Evolutionary conservation across 2,113 vertebrate species (phyloP).

Genomic region (Procavia capensis): DNA sequence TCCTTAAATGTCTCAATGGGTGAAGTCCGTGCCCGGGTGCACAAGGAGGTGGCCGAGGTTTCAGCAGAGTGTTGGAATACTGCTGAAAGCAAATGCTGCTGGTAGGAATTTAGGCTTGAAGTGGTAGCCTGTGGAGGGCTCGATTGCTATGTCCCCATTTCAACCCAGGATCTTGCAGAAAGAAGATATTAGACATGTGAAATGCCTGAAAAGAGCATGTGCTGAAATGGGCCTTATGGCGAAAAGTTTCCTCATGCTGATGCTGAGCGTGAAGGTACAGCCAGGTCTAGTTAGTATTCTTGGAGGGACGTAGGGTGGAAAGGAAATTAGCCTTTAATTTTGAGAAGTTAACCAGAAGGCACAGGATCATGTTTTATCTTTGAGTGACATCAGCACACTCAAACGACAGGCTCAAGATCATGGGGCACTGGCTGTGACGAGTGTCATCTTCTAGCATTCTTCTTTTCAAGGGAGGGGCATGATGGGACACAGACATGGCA

Average conservation of each 20-base stretch:
- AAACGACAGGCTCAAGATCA: fast-evolving
- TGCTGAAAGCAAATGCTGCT: neutral
- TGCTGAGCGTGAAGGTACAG: neutral
- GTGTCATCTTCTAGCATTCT: too few species aligned
- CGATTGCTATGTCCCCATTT: neutral
- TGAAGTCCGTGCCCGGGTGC: neutral
- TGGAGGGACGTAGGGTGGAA: too few species aligned
- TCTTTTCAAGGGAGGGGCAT: fast-evolving
- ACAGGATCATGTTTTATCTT: neutral
- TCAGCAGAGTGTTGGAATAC: neutral
- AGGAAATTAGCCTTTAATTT: neutral
- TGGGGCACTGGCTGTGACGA: fast-evolving
- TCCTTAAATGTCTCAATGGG: neutral
- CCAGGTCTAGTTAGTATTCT: neutral
- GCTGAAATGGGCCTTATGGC: neutral
- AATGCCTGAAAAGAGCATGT: neutral
- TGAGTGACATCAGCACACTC: neutral
- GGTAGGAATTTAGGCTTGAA: neutral
- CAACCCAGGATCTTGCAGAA: neutral
- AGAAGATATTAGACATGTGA: neutral
- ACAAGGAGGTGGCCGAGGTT: fast-evolving
- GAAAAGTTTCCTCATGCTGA: too few species aligned
- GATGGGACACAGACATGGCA: neutral
- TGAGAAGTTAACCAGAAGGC: neutral
- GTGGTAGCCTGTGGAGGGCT: neutral